phyloP scores from a whole-genome alignment of 2,888 invertebrate species.

The Agonopterix arenella region DNA sequence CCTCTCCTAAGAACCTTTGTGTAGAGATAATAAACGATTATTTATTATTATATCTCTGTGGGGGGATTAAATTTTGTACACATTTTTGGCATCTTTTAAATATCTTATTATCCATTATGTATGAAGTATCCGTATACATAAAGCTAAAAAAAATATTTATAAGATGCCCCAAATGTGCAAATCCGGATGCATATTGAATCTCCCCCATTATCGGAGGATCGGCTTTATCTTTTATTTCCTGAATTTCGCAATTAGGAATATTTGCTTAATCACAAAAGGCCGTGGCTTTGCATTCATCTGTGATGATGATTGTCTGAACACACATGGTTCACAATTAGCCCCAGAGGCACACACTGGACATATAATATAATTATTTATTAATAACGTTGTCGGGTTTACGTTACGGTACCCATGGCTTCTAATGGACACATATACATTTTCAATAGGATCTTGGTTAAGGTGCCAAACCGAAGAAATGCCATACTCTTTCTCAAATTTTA shows the following conservation, averaged over 20 bases:
- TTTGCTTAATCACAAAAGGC: not conserved
- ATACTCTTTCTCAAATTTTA: conserved; percentile 1
- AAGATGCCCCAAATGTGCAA: too few relatives aligned
- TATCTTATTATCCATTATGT: not conserved
- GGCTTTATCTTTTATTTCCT: not conserved
- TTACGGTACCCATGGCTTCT: not conserved
- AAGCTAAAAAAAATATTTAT: too few relatives aligned
- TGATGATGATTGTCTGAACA: too few relatives aligned
- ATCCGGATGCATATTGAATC: not conserved
- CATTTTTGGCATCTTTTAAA: not conserved
- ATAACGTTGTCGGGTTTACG: not conserved
- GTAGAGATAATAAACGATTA: too few relatives aligned
- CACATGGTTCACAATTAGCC: too few relatives aligned
- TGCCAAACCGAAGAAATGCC: conserved; percentile 7
- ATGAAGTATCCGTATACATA: not conserved
- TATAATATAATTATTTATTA: too few relatives aligned
- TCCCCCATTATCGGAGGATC: not conserved
- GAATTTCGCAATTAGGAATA: not conserved
- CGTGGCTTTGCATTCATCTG: not conserved
- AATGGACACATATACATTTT: not conserved
- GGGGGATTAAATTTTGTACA: not conserved
- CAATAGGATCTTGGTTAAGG: conserved; percentile 11
- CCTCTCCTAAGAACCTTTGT: too few relatives aligned
- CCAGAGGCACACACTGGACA: not conserved
- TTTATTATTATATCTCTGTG: too few relatives aligned